Evolutionary conservation across 2,797 vertebrate genomes (phyloP), one percentile per base, ranked within the genome.

Genomic region (Cichlasoma orientale): DNA sequence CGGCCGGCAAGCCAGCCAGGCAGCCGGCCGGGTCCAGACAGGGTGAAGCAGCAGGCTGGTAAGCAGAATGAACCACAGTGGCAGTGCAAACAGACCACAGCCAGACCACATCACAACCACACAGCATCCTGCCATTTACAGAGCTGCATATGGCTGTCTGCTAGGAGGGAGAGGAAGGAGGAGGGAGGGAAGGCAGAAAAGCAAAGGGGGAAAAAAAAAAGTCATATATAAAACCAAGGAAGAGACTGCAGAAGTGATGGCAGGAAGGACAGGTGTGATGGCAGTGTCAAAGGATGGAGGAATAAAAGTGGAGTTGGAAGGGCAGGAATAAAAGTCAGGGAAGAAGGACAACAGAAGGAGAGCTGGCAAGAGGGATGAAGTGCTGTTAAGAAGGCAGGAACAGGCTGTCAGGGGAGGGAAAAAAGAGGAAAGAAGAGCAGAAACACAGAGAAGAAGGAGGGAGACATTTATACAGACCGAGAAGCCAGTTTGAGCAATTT

Each of bases 31-130:
- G 86, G 81, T 79, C 86, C 89, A 86, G 77, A 83, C 89, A 4
- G 86, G 85, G 86, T 78, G 75, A 88, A 90, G 79, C 87, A 80
- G 86, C 74, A 79, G 77, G 80, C 88, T 84, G 85, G 86, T 86
- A 44, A 82, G 87, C 87, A 88, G 71, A 92, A 47, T 75, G 85
- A 90, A 94, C 92, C 92, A 3, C 93, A 87, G 82, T 72, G 84
- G 87, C 83, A 83, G 89, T 31, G 90, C 87, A 92, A 92, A 93
- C 87, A 88, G 89, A 94, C 93, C 94, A 74, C 93, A 90, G 86
- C 72, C 85, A 36, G 86, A 93, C 93, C 94, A 86, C 93, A 93
- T 85, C 86, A 88, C 90, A 83, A 91, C 92, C 93, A 86, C 93
- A 91, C 80, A 87, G 79, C 89, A 89, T 81, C 83, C 86, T 79